Percentiles rank a stretch among this genome's conserved stretches.
Evolutionary conservation across 1,140 invertebrate genomes (phyloP).

Genomic region (Paraescarpia echinospica): DNA sequence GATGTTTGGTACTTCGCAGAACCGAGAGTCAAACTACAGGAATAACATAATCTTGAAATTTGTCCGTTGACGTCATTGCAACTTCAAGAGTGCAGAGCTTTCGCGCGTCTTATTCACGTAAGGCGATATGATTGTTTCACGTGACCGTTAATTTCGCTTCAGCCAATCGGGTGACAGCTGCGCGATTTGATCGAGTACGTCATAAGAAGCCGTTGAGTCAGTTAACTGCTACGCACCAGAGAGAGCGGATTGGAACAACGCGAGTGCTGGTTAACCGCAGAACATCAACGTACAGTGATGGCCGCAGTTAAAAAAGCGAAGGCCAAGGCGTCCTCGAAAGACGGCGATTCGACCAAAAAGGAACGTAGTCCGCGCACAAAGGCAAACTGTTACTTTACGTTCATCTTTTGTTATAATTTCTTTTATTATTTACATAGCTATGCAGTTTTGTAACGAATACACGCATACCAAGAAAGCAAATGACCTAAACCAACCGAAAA

Average conservation of each 20-base stretch:
- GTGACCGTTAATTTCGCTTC: neutral
- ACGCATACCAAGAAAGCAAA: no score
- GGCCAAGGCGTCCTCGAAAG: neutral
- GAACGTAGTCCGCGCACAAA: neutral
- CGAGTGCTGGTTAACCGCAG: neutral
- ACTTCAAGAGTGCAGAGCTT: neutral
- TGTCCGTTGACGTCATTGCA: neutral
- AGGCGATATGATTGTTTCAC: neutral
- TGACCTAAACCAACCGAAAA: no score
- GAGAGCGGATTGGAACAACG: slow-evolving; percentile 3
- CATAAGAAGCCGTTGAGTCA: neutral
- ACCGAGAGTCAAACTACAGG: neutral
- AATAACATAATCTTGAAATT: neutral
- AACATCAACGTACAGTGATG: neutral
- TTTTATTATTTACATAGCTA: neutral
- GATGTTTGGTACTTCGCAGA: neutral
- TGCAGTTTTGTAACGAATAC: no score
- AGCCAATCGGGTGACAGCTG: neutral
- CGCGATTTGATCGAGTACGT: neutral
- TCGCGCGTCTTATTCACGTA: neutral
- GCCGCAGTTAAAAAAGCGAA: neutral
- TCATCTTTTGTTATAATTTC: neutral
- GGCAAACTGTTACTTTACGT: neutral
- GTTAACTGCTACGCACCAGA: slow-evolving; percentile 3
- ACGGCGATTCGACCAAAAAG: neutral